Percentiles rank a stretch among this genome's conserved stretches.
Conservation (phyloP, 2,888 invertebrate genomes). For the Automeris io region DNA sequence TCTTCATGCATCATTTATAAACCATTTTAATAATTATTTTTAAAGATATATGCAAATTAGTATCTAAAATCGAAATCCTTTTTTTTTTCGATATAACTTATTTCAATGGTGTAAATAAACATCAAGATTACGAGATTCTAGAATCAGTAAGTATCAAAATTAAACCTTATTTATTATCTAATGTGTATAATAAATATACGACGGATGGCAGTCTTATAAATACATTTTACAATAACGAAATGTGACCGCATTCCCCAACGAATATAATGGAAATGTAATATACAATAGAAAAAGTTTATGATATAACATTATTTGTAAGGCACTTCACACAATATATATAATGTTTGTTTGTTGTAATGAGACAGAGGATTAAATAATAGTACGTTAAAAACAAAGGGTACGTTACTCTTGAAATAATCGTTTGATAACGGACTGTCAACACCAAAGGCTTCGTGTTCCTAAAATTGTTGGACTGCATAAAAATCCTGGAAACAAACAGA, state of each 20-base stretch:
- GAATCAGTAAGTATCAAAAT: not conserved
- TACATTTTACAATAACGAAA: not conserved
- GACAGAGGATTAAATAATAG: too few relatives aligned
- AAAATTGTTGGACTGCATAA: too few relatives aligned
- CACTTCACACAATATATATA: slow-evolving; percentile 1
- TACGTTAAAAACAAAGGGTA: too few relatives aligned
- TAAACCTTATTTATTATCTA: not conserved
- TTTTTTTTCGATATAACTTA: not conserved
- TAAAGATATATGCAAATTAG: not conserved
- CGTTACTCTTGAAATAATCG: too few relatives aligned
- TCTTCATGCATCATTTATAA: too few relatives aligned
- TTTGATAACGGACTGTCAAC: too few relatives aligned
- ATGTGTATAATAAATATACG: slow-evolving; percentile 12
- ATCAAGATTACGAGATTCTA: not conserved
- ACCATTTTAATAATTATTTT: too few relatives aligned
- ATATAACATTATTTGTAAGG: too few relatives aligned
- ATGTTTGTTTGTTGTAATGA: too few relatives aligned
- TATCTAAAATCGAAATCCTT: not conserved
- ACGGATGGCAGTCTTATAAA: slow-evolving; percentile 17
- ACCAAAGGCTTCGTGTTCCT: too few relatives aligned
- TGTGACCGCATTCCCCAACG: not conserved
- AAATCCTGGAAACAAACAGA: too few relatives aligned
- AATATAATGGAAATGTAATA: not conserved
- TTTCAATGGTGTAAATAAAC: not conserved
- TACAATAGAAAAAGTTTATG: too few relatives aligned